These are phyloP conservation scores for Enteromius unitaeniatus DNA, from an alignment of 2,797 vertebrate genomes.

Conservation along the genomic window DNA sequence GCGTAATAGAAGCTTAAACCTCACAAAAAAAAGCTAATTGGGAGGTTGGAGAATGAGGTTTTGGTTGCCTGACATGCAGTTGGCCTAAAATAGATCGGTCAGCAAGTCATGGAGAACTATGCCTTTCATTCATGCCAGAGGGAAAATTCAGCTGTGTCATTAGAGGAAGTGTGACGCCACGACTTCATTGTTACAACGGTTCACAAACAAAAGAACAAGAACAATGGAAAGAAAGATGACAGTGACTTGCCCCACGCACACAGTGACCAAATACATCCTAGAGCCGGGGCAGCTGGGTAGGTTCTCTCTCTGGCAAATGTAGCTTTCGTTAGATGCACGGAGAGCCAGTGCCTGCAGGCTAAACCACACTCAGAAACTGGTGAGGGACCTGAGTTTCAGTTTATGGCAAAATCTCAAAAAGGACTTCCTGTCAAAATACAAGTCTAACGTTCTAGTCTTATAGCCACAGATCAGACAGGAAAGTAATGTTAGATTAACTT, in stretches of 20 bases:
- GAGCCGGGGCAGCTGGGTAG: conserved; percentile 39
- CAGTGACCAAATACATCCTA: conserved; percentile 20
- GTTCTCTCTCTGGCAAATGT: conserved; percentile 44
- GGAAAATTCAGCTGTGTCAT: conserved; percentile 28
- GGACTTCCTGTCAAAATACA: neutral
- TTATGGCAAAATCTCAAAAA: conserved; percentile 32
- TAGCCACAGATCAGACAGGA: too few species aligned
- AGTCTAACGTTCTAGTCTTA: neutral
- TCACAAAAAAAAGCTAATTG: conserved; percentile 17
- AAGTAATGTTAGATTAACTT: too few species aligned
- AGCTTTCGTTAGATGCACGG: conserved; percentile 51
- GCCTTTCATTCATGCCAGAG: conserved; percentile 40
- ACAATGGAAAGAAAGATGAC: conserved; percentile 27
- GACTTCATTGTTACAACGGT: conserved; percentile 39
- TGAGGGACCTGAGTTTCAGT: conserved; percentile 43
- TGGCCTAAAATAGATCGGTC: conserved; percentile 28
- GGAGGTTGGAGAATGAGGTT: conserved; percentile 26
- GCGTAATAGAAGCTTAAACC: conserved; percentile 51
- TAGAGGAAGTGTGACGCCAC: conserved; percentile 32
- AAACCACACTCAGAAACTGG: conserved; percentile 32
- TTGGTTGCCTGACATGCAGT: conserved; percentile 1
- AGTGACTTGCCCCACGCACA: neutral
- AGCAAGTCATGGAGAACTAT: conserved; percentile 16
- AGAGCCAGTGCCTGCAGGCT: conserved; percentile 43
- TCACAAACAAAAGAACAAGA: conserved; percentile 25